Evolutionary conservation across 2,113 vertebrate species (phyloP).

Genomic region (Athene noctua): DNA sequence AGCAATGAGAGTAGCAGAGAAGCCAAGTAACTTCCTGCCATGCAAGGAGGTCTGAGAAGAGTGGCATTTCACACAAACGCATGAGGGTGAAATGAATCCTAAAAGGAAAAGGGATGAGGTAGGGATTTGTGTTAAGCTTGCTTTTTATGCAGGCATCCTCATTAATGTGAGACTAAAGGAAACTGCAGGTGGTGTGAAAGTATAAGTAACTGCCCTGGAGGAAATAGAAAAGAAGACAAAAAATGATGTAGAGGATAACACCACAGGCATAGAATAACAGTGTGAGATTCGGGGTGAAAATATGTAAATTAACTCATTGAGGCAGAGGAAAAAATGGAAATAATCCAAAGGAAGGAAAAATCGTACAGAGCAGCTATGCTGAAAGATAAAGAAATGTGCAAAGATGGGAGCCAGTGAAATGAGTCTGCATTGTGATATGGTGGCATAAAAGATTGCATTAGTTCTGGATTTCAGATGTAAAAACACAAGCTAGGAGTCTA

Average conservation of each 20-base stretch:
- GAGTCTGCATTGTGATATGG: neutral
- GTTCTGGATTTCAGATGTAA: neutral
- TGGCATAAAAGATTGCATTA: neutral
- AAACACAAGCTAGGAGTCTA: neutral
- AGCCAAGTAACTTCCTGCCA: neutral
- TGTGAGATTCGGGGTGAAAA: neutral
- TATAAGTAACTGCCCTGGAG: neutral
- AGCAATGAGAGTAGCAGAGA: neutral
- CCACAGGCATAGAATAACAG: neutral
- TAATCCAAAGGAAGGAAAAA: neutral
- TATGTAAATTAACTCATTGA: slow-evolving; percentile 2
- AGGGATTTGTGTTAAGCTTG: neutral
- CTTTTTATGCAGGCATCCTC: neutral
- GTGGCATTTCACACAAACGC: neutral
- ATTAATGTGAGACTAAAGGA: neutral
- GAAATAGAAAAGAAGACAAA: neutral
- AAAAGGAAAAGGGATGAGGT: neutral
- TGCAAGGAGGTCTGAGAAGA: neutral
- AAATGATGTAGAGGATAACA: neutral
- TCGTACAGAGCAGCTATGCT: neutral
- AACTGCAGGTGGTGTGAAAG: neutral
- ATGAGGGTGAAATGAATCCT: neutral
- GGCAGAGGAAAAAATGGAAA: neutral
- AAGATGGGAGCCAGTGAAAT: neutral
- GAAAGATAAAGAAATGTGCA: neutral